Evolutionary conservation across 2,113 vertebrate genomes (phyloP), one percentile per base, ranked within the genome.

Genomic region (Podarcis muralis): DNA sequence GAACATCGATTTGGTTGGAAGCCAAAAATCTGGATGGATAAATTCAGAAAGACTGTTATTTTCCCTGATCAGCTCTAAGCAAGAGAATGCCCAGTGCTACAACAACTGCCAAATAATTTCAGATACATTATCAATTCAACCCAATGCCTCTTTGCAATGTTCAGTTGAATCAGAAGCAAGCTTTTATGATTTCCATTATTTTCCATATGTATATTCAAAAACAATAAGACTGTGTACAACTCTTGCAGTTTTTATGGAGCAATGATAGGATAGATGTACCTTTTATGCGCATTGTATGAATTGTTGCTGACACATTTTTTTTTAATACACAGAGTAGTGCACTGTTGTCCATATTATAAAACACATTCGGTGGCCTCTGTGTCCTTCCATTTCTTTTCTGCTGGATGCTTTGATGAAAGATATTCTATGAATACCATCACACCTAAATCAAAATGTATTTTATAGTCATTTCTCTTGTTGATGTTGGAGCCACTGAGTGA

Each of bases 21-120:
- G 15, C 11, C 89, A 90, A 76, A 90, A 83, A 71, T 91, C 88
- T 87, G 23, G 90, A 37, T 75, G 84, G 4, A 83, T 30, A 13
- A 87, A 5, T 86, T 94, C 83, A 93, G 90, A 85, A 8, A 4
- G 43, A 88, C 81, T 91, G 90, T 89, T 94, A 90, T 87, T 90
- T 93, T 25, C 0, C n/a, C 84, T 90, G 90, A 89, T 37, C 72
- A 89, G 71, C 87, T 90, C 7, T 76, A 89, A 90, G 85, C 86
- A 23, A 11, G 30, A 86, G 86, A 93, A 69, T 87, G 93, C 13
- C 84, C 80, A 79, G 76, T 90, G 35, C 65, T 84, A 76, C n/a
- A 90, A 27, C 90, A 85, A 86, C 79, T 93, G 78, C 90, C 75
- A 94, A 94, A 92, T 88, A 0, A 40, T 83, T 94, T 87, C 11